phyloP scores from a whole-genome alignment of 1,140 invertebrate species.

The Drosophila funebris region DNA sequence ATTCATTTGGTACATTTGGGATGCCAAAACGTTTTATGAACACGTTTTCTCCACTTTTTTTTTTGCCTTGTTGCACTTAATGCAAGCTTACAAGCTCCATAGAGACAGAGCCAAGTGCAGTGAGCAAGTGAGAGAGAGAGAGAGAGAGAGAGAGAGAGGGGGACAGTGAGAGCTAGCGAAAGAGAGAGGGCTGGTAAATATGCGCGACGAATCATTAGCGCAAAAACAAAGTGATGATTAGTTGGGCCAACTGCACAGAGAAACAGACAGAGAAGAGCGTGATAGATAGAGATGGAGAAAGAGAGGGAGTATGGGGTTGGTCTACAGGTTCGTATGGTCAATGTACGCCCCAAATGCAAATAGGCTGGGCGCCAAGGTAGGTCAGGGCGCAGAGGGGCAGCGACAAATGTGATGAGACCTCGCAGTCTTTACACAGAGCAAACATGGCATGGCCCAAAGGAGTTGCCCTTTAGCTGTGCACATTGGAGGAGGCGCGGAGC shows the following conservation, averaged over 20 bases:
- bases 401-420: constrained; percentile 38
- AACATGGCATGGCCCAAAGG: constrained; percentile 23
- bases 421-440: constrained; percentile 43
- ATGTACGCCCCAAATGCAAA: constrained; percentile 77
- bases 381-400: constrained; percentile 31
- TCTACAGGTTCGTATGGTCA: constrained; percentile 55
- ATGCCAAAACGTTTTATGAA: constrained; percentile 79
- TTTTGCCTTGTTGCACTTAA: constrained; percentile 52
- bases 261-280: neutral
- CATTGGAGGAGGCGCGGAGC: neutral
- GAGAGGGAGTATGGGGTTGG: neutral
- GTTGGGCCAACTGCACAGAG: constrained; percentile 26
- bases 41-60: constrained; percentile 38
- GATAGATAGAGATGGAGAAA: too few relatives aligned
- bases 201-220: constrained; percentile 69
- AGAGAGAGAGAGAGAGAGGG: neutral
- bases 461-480: neutral
- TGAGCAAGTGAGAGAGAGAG: neutral
- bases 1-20: constrained; percentile 58
- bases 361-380: constrained; percentile 66
- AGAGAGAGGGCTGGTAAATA: constrained; percentile 6
- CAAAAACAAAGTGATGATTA: constrained; percentile 76
- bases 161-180: neutral
- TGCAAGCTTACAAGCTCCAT: constrained; percentile 36
- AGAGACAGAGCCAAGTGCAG: neutral